Conservation (phyloP, 1,140 invertebrate species). For the Bursaphelenchus mucronatus region DNA sequence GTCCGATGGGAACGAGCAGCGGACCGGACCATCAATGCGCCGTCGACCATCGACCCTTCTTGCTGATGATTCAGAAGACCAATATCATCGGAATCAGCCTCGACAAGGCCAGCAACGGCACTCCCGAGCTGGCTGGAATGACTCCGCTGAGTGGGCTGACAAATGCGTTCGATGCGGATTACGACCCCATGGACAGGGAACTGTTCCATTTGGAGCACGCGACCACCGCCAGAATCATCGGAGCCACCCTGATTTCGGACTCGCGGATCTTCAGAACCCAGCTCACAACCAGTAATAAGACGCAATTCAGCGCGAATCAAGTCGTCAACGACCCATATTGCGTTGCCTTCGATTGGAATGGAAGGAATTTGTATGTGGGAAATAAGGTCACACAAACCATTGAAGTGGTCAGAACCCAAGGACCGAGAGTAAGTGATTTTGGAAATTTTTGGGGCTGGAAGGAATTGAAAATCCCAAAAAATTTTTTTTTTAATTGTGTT, state of each 20-base stretch:
- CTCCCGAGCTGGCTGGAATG: conserved; percentile 54
- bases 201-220: conserved; percentile 64
- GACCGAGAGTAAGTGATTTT: conserved; percentile 37
- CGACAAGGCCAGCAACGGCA: conserved; percentile 30
- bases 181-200: conserved; percentile 75
- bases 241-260: conserved; percentile 66
- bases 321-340: conserved; percentile 75
- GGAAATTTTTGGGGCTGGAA: not conserved
- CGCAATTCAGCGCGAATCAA: conserved; percentile 74
- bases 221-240: conserved; percentile 61
- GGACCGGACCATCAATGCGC: conserved; percentile 61
- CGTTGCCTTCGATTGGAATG: conserved; percentile 90
- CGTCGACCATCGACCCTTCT: conserved; percentile 67
- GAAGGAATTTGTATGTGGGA: conserved; percentile 86
- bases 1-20: conserved; percentile 79
- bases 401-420: conserved; percentile 73
- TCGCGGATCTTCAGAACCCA: conserved; percentile 62
- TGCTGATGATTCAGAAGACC: conserved; percentile 82
- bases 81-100: conserved; percentile 61
- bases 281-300: conserved; percentile 79
- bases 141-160: conserved; percentile 81
- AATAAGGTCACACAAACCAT: conserved; percentile 85
- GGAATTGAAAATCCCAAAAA: too few species aligned
- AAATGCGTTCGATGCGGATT: conserved; percentile 82
- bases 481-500: too few species aligned